phyloP scores from a whole-genome alignment of 2,888 invertebrate species.

The Diaphora mendica region DNA sequence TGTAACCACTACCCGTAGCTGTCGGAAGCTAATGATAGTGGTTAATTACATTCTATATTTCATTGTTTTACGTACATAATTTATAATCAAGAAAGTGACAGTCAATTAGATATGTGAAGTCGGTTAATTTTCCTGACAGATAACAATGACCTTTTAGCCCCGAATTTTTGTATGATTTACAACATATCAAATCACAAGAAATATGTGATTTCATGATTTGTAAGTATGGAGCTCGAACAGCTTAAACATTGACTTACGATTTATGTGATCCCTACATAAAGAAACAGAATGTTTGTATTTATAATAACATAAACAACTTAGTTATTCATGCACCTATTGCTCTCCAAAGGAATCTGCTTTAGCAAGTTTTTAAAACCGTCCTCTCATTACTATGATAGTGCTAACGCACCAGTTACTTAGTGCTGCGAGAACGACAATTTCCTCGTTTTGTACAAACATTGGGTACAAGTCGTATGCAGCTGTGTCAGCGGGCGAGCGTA shows the following conservation, averaged over 20 bases:
- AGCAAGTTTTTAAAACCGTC: slow-evolving; percentile 42
- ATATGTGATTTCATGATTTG: no score
- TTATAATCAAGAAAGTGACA: neutral
- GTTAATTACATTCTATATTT: neutral
- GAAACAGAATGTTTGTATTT: neutral
- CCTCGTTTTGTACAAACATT: slow-evolving; percentile 69
- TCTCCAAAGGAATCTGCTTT: slow-evolving; percentile 30
- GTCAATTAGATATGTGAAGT: neutral
- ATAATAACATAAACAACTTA: neutral
- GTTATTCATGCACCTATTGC: neutral
- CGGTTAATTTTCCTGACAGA: neutral
- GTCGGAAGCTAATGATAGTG: neutral
- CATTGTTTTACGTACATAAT: neutral
- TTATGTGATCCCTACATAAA: neutral
- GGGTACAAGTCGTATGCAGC: slow-evolving; percentile 63
- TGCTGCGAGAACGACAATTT: slow-evolving; percentile 61
- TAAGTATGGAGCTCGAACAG: no score
- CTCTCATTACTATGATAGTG: slow-evolving; percentile 56
- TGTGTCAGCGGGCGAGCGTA: slow-evolving; percentile 74
- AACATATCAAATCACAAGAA: no score
- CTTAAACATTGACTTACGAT: no score
- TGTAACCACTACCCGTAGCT: neutral
- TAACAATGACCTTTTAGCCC: neutral
- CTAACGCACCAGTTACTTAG: slow-evolving; percentile 63
- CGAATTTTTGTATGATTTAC: neutral